Percentiles rank a stretch among this genome's conserved stretches.
phyloP scores from a whole-genome alignment of 2,888 invertebrate species.

The Leptarthrus brevirostris region DNA sequence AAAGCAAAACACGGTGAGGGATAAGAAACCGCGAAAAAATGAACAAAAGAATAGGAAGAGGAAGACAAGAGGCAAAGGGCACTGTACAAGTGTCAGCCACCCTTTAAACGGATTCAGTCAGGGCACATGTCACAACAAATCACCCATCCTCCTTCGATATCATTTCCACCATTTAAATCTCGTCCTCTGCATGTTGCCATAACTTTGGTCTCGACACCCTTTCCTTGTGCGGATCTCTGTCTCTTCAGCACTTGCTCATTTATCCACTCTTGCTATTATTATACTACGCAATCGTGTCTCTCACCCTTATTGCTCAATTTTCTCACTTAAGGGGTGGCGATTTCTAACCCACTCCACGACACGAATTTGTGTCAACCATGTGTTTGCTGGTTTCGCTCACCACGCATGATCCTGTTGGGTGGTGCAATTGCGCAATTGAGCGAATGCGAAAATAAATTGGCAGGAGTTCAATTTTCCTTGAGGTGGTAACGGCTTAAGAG shows the following conservation, averaged over 20 bases:
- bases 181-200: conserved; percentile 14
- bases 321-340: not conserved
- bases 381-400: conserved; percentile 14
- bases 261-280: conserved; percentile 14
- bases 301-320: conserved; percentile 39
- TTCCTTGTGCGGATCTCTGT: conserved; percentile 11
- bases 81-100: conserved; percentile 49
- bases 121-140: conserved; percentile 54
- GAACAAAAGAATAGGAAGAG: not conserved
- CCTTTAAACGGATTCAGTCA: conserved; percentile 45
- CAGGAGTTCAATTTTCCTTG: conserved; percentile 9
- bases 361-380: conserved; percentile 25
- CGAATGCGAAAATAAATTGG: not conserved
- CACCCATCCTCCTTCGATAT: conserved; percentile 29
- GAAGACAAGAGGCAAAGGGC: not conserved
- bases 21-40: conserved; percentile 49
- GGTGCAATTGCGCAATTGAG: not conserved
- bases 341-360: not conserved
- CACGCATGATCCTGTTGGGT: conserved; percentile 4
- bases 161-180: conserved; percentile 47
- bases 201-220: conserved; percentile 42
- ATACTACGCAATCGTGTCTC: conserved; percentile 41
- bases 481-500: not conserved
- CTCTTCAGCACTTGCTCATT: conserved; percentile 39
- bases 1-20: conserved; percentile 22